phyloP scores from a whole-genome alignment of 2,797 vertebrate species.

The Halcyon badia region DNA sequence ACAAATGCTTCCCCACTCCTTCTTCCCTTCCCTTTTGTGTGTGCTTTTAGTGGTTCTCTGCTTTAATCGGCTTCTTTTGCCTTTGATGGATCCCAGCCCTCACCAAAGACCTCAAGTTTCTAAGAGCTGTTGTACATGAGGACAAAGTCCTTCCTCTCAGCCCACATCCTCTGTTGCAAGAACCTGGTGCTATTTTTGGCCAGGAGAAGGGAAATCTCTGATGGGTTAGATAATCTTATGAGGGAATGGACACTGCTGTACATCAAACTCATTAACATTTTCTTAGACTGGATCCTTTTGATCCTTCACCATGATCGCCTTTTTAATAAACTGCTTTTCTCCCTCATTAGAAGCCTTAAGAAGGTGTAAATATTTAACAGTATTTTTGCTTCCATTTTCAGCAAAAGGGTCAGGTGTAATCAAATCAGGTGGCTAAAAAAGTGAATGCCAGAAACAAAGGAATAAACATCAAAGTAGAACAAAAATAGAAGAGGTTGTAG shows the following conservation, averaged over 20 bases:
- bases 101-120: not conserved
- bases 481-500: not conserved
- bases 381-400: constrained; percentile 1
- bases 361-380: not conserved
- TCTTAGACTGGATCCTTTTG: not conserved
- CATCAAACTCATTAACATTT: not conserved
- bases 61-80: not conserved
- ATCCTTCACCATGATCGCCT: not conserved
- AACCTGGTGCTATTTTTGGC: not conserved
- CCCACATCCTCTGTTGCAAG: not conserved
- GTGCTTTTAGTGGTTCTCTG: not conserved
- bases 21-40: not conserved
- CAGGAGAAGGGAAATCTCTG: not conserved
- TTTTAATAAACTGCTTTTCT: not conserved
- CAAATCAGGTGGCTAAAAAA: not conserved
- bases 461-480: not conserved
- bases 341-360: not conserved
- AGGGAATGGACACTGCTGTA: not conserved
- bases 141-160: not conserved
- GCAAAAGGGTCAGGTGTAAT: not conserved
- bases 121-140: not conserved
- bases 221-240: not conserved
- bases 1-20: not conserved
- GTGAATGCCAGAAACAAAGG: not conserved
- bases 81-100: not conserved